Percentiles rank a stretch among this genome's conserved stretches.
phyloP scores from a whole-genome alignment of 2,113 vertebrate genomes.

The Quiscalus mexicanus region DNA sequence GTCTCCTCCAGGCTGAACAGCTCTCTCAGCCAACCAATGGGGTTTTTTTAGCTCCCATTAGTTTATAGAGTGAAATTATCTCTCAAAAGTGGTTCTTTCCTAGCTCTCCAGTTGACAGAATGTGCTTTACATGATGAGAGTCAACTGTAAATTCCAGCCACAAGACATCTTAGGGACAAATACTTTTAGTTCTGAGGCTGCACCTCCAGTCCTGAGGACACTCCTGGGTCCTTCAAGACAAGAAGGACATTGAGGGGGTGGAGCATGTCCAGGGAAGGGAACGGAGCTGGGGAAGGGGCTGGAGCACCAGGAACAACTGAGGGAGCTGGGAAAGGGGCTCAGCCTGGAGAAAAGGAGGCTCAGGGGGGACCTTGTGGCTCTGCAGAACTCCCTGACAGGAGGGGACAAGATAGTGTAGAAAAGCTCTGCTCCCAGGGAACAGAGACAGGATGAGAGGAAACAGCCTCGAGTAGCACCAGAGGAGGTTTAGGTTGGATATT shows the following conservation, averaged over 20 bases:
- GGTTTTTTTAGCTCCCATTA: background rate
- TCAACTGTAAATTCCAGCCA: background rate
- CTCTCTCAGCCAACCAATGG: background rate
- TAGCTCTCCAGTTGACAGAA: background rate
- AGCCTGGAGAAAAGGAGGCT: background rate
- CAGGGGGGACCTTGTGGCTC: background rate
- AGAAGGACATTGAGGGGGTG: background rate
- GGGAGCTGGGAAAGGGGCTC: background rate
- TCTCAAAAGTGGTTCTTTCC: background rate
- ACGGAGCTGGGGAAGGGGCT: background rate
- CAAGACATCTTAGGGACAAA: background rate
- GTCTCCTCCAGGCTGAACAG: background rate
- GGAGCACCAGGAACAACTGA: fast-evolving
- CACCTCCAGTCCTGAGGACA: background rate
- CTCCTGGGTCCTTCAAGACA: fast-evolving
- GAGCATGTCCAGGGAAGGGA: background rate
- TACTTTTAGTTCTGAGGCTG: background rate
- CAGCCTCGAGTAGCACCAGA: fast-evolving
- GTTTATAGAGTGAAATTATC: background rate
- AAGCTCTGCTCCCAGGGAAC: background rate
- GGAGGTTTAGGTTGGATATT: background rate
- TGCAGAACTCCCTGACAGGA: background rate
- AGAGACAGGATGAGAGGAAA: background rate
- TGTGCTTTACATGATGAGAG: background rate
- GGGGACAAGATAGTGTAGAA: too few relatives aligned